A percentile compares a stretch with the other conserved stretches of the same genome.
Evolutionary conservation across 2,888 invertebrate genomes (phyloP).

Genomic region (Rotaria magnacalcarata): DNA sequence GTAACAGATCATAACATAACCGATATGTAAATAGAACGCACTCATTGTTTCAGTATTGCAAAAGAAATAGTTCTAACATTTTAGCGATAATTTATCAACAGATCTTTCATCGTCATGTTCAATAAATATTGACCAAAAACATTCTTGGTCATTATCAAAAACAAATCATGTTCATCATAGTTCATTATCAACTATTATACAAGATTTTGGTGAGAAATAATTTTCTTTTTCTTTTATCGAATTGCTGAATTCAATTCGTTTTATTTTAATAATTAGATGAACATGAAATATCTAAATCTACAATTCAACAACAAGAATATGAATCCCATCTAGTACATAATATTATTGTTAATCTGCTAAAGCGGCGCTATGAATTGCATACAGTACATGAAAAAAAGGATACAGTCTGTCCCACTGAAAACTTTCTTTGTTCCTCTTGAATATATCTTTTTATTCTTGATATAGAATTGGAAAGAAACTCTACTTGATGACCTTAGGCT

Average conservation of each 20-base stretch:
- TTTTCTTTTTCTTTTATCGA: too few relatives aligned
- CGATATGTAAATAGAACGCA: not conserved
- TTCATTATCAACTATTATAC: not conserved
- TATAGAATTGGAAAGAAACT: constrained; percentile 24
- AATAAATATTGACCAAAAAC: not conserved
- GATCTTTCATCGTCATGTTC: constrained; percentile 35
- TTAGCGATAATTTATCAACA: constrained; percentile 50
- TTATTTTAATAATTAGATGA: not conserved
- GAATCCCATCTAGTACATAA: not conserved
- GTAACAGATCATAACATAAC: constrained; percentile 48
- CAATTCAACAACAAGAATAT: not conserved
- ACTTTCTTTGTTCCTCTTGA: too few relatives aligned
- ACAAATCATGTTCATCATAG: not conserved
- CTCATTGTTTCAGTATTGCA: too few relatives aligned
- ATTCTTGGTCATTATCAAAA: not conserved
- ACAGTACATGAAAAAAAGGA: constrained; percentile 27
- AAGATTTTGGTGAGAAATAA: not conserved
- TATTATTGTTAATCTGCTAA: constrained; percentile 22
- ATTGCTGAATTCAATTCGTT: too few relatives aligned
- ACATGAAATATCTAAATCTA: not conserved
- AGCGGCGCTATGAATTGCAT: not conserved
- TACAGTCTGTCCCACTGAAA: not conserved
- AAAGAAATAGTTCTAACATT: not conserved
- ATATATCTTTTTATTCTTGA: too few relatives aligned
- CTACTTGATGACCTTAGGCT: not conserved